Evolutionary conservation across 2,113 vertebrate species (phyloP), one percentile per base, ranked within the genome.

Genomic region (Saimiri boliviensis): DNA sequence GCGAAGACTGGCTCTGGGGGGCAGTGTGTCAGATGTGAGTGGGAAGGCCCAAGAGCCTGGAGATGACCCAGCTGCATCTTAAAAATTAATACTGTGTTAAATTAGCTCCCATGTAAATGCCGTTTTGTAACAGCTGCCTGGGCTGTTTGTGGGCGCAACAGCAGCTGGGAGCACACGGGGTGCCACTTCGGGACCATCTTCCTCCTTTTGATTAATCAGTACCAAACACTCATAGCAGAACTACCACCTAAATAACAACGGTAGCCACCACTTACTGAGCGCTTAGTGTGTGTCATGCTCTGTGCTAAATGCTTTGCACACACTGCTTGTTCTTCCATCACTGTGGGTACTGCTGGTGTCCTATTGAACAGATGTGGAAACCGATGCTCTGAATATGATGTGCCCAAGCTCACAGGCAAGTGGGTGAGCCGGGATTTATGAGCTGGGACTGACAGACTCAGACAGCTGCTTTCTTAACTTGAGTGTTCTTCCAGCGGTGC

Each of bases 31-130:
- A 92, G 89, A 25, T 5, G 0, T 45, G 89, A 80, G 60, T 8
- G 9, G 89, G 84, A 92, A 95, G 92, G 70, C 92, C 23, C 42
- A 0, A 73, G 77, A 56, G 63, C 47, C 86, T 52, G 32, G 49
- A 58, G 76, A 66, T 91, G 85, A 86, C 89, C 93, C 95, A 97
- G 91, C 79, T 93, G 95, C 86, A 68, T 70, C 94, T 95, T 90
- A 94, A 89, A 68, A 96, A 83, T 97, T 94, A 96, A 92, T 83
- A 79, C 20, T 14, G 81, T 90, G 79, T 92, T 81, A 95, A 90
- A 95, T 81, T 79, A 93, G 63, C 91, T 80, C 30, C 47, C 13
- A 21, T 40, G n/a, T 66, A 73, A 81, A 68, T 40, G 49, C 73
- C 35, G 3, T 79, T 79, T 35, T 92, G 76, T 79, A 79, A 83